These are phyloP conservation scores for Dreissena polymorpha DNA, from an alignment of 1,140 invertebrate species.

Conservation along the genomic window DNA sequence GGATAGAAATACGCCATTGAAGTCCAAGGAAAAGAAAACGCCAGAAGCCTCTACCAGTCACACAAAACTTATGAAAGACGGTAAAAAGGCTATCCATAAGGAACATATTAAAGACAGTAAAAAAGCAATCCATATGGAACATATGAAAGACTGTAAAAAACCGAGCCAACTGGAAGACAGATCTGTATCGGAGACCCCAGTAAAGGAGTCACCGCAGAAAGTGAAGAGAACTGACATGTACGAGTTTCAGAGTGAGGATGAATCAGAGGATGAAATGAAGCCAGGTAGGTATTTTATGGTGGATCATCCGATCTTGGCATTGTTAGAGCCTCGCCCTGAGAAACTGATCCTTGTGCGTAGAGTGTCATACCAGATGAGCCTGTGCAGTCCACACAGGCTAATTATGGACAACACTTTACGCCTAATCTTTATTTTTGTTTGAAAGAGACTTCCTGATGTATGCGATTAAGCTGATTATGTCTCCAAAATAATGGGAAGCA, in stretches of 20 bases:
- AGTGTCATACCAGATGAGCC: too few relatives aligned
- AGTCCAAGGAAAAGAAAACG: neutral
- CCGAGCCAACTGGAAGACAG: too few relatives aligned
- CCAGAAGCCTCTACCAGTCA: constrained; percentile 13
- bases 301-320: neutral
- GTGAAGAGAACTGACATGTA: constrained; percentile 52
- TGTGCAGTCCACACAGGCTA: too few relatives aligned
- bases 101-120: neutral
- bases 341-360: too few relatives aligned
- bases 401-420: too few relatives aligned
- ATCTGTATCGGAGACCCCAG: too few relatives aligned
- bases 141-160: too few relatives aligned
- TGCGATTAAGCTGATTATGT: too few relatives aligned
- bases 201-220: neutral
- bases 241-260: constrained; percentile 55
- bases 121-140: neutral
- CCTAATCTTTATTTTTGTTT: too few relatives aligned
- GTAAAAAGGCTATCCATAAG: too few relatives aligned
- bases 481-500: too few relatives aligned
- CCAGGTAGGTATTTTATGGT: constrained; percentile 35
- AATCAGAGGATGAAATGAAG: constrained; percentile 53
- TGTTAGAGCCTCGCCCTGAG: constrained; percentile 33
- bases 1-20: constrained; percentile 14
- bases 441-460: too few relatives aligned
- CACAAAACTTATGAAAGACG: neutral